Base-by-base conservation (phyloP, 2,113 vertebrate species). In the Calidris pygmaea region DNA sequence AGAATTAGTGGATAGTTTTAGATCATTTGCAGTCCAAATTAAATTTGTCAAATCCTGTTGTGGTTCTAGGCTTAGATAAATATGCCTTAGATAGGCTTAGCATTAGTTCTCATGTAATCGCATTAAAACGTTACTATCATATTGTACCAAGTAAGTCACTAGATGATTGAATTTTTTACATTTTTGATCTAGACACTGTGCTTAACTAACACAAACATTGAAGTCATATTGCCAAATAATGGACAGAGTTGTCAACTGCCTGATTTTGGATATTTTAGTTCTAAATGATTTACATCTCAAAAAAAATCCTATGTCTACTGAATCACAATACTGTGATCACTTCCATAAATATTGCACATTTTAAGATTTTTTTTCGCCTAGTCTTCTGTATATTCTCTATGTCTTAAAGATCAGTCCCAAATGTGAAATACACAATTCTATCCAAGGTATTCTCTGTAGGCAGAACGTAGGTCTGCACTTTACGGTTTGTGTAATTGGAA, bases 401-500 rank as follows among this genome's bases (percentile, higher is more conserved):
- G 58, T 93, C 87, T 94, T 95, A 62, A 89, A 90, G 21, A 60
- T 73, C 37, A 55, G 8, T 79, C 35, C 81, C 14, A 20, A 24
- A 86, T 66, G 62, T 75, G 87, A 94, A 79, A 58, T 67, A 75
- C 10, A 24, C 66, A 62, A 14, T 50, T 79, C 18, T 77, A 32
- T 75, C 27, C 82, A 34, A 41, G 19, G 84, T 70, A 23, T 48
- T 91, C n/a, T 89, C 37, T 94, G 45, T 82, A 87, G 71, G 60
- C 53, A 50, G 55, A n/a, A 80, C 32, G 5, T 50, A 87, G 35
- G 52, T 88, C 71, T 92, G 34, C 81, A 79, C 79, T 91, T 88
- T 23, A 55, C n/a, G 72, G 87, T 96, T 96, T 95, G 78, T 97
- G 91, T 96, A 90, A 88, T 37, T 77, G 85, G 82, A 71, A 37